A percentile compares a stretch with the other conserved stretches of the same genome.
Conservation (phyloP, 2,113 vertebrate species). For the Gymnocephalus cernua region DNA sequence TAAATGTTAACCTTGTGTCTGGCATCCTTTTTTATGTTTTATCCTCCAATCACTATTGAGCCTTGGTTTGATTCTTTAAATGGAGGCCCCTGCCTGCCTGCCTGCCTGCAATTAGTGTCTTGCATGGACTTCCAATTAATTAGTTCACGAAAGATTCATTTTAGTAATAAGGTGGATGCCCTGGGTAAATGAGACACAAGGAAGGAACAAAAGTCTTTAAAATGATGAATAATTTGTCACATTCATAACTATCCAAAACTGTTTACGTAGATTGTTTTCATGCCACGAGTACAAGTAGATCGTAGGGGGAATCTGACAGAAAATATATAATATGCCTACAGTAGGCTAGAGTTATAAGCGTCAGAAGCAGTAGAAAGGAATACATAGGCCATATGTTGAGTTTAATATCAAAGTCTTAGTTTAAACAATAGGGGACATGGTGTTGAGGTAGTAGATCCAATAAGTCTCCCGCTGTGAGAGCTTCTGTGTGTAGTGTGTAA, state of each 20-base stretch:
- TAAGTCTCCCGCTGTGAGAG: neutral
- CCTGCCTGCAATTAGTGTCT: no score
- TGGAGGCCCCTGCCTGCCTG: no score
- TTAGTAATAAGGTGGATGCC: neutral
- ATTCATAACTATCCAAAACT: neutral
- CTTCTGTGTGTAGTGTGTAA: no score
- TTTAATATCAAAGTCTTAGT: neutral
- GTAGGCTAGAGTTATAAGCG: neutral
- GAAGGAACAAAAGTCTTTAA: neutral
- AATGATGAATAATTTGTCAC: neutral
- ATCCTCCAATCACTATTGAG: no score
- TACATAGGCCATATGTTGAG: neutral
- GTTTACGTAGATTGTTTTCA: neutral
- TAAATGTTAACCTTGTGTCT: no score
- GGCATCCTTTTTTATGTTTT: no score
- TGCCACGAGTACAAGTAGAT: neutral
- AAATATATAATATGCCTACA: neutral
- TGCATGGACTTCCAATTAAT: neutral
- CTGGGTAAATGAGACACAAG: neutral
- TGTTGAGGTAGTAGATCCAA: neutral
- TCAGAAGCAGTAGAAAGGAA: neutral
- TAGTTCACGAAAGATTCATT: conserved; percentile 1
- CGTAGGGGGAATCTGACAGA: neutral
- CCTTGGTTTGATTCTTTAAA: no score
- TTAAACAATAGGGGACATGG: neutral